These are phyloP conservation scores for Drosophila ambigua DNA, from an alignment of 1,140 invertebrate genomes.

Conservation along the genomic window DNA sequence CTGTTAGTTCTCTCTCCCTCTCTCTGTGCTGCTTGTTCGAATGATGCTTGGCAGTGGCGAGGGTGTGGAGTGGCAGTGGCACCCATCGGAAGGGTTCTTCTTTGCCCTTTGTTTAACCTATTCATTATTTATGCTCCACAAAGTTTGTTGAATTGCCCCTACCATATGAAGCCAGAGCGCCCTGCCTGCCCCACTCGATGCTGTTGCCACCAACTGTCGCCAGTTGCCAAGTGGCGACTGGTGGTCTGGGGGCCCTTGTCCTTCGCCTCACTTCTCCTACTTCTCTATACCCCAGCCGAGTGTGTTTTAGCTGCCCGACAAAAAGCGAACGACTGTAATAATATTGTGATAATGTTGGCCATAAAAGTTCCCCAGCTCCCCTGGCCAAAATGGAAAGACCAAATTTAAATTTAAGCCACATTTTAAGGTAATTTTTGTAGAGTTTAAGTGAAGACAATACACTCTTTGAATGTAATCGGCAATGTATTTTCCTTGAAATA, in stretches of 20 bases:
- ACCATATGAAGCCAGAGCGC: not conserved
- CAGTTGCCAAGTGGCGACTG: conserved; percentile 38
- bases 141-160: conserved; percentile 65
- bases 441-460: not conserved
- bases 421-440: not conserved
- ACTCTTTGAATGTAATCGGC: too few relatives aligned
- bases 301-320: conserved; percentile 15
- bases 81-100: conserved; percentile 24
- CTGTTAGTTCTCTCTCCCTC: conserved; percentile 34
- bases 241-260: conserved; percentile 49
- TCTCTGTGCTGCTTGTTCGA: conserved; percentile 28
- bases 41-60: conserved; percentile 19
- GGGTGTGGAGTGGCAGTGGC: conserved; percentile 14
- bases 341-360: conserved; percentile 46
- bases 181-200: conserved; percentile 22
- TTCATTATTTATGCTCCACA: conserved; percentile 78
- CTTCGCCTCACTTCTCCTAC: conserved; percentile 31
- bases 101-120: conserved; percentile 53
- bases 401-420: conserved; percentile 15
- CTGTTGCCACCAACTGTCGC: conserved; percentile 49
- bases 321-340: conserved; percentile 41
- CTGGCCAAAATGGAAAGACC: conserved; percentile 4
- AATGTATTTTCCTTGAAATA: too few relatives aligned
- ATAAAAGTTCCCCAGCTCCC: conserved; percentile 15
- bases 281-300: conserved; percentile 2